Percentiles rank a stretch among this genome's conserved stretches.
phyloP scores from a whole-genome alignment of 2,888 invertebrate species.

The Hoplodrina ambigua region DNA sequence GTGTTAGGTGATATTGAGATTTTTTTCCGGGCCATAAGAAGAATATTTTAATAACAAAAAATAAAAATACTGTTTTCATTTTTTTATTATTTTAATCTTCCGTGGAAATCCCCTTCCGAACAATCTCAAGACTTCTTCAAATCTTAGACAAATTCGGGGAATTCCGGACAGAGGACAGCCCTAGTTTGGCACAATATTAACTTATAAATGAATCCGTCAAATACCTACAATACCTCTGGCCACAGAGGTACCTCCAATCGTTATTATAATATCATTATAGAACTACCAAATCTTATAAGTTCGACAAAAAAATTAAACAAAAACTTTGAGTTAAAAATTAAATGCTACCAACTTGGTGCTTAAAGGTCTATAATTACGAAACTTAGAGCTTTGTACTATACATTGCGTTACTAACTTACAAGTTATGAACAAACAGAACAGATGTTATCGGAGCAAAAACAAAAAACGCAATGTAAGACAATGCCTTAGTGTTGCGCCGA shows the following conservation, averaged over 20 bases:
- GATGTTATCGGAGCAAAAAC: constrained; percentile 64
- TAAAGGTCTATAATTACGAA: constrained; percentile 44
- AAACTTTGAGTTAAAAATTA: constrained; percentile 20
- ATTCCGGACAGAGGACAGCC: no score
- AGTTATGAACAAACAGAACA: constrained; percentile 35
- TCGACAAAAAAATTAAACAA: constrained; percentile 47
- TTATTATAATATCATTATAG: constrained; percentile 47
- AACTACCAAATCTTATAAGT: constrained; percentile 24
- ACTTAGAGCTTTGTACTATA: constrained; percentile 36
- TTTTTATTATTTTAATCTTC: no score
- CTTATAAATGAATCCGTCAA: neutral
- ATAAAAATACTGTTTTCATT: no score
- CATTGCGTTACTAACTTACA: constrained; percentile 44
- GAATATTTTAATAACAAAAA: no score
- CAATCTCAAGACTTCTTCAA: no score
- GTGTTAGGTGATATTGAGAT: no score
- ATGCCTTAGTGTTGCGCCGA: constrained; percentile 46
- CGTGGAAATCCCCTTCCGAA: no score
- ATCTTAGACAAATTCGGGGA: no score
- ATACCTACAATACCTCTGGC: constrained; percentile 13
- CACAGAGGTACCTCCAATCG: constrained; percentile 4
- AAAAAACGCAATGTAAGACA: constrained; percentile 70
- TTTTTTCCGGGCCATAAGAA: no score
- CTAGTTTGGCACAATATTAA: constrained; percentile 8
- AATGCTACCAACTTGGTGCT: constrained; percentile 37